Evolutionary conservation across 2,113 vertebrate species (phyloP).

Genomic region (Raja brachyura): DNA sequence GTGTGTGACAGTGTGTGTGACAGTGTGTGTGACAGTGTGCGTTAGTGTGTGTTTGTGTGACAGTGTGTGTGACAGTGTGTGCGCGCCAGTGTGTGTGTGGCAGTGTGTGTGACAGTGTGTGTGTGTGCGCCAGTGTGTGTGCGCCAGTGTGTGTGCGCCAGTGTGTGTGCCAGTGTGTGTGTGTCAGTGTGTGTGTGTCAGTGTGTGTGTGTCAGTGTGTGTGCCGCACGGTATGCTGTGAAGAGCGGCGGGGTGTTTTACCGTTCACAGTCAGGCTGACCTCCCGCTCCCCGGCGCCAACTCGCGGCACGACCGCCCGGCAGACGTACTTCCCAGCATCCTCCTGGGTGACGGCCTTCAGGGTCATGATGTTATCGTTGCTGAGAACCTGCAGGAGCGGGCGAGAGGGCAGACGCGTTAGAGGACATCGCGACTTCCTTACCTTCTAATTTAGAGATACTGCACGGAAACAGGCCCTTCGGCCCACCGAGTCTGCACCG

Average conservation of each 20-base stretch:
- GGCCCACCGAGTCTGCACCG: too few relatives aligned
- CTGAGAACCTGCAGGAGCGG: slow-evolving; percentile 78
- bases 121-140: too few relatives aligned
- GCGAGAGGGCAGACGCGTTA: fast-evolving
- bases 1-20: too few relatives aligned
- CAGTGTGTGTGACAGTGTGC: too few relatives aligned
- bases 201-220: not conserved
- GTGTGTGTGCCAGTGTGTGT: not conserved
- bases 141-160: too few relatives aligned
- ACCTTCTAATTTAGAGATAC: too few relatives aligned
- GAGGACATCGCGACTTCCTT: too few relatives aligned
- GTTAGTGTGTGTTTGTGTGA: too few relatives aligned
- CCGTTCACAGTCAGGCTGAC: slow-evolving; percentile 93
- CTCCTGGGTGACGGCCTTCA: slow-evolving; percentile 87
- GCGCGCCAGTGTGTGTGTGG: not conserved
- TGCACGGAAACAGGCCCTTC: too few relatives aligned
- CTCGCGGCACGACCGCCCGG: slow-evolving; percentile 85
- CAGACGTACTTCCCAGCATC: slow-evolving; percentile 96
- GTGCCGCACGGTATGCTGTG: not conserved
- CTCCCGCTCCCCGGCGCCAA: slow-evolving; percentile 86
- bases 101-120: too few relatives aligned
- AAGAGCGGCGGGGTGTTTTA: slow-evolving; percentile 47
- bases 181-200: not conserved
- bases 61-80: too few relatives aligned
- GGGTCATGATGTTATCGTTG: slow-evolving; percentile 86